phyloP scores from a whole-genome alignment of 1,140 invertebrate genomes.

The Plectrocnemia conspersa region DNA sequence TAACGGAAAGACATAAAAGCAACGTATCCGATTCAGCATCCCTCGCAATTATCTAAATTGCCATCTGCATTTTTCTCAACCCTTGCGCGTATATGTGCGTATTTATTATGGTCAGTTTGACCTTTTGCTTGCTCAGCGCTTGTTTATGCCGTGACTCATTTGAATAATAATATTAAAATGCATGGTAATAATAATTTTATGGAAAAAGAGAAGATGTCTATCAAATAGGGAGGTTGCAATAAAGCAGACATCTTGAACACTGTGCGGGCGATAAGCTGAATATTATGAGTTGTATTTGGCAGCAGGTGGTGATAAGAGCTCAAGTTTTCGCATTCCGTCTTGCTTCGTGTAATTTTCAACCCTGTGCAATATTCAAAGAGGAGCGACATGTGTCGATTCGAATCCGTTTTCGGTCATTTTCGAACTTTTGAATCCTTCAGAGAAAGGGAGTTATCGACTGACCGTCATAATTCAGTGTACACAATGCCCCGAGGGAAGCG shows the following conservation, averaged over 20 bases:
- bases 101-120: slow-evolving; percentile 33
- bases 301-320: slow-evolving; percentile 50
- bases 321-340: slow-evolving; percentile 31
- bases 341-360: no score
- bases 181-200: no score
- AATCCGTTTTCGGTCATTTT: no score
- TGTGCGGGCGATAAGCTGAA: slow-evolving; percentile 47
- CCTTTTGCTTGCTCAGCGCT: not conserved
- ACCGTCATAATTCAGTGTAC: slow-evolving; percentile 36
- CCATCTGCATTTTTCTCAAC: slow-evolving; percentile 34
- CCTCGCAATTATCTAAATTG: slow-evolving; percentile 35
- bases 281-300: slow-evolving; percentile 51
- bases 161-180: not conserved
- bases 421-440: slow-evolving; percentile 12
- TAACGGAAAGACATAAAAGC: slow-evolving; percentile 5
- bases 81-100: slow-evolving; percentile 28
- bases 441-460: slow-evolving; percentile 26
- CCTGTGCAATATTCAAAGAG: no score
- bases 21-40: slow-evolving; percentile 19
- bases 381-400: no score
- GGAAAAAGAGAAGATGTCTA: slow-evolving; percentile 29
- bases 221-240: slow-evolving; percentile 20
- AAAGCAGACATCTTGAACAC: slow-evolving; percentile 28
- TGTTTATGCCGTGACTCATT: not conserved
- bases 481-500: slow-evolving; percentile 31